These are phyloP conservation scores for Venturia canescens DNA, from an alignment of 1,140 invertebrate species.

Conservation along the genomic window DNA sequence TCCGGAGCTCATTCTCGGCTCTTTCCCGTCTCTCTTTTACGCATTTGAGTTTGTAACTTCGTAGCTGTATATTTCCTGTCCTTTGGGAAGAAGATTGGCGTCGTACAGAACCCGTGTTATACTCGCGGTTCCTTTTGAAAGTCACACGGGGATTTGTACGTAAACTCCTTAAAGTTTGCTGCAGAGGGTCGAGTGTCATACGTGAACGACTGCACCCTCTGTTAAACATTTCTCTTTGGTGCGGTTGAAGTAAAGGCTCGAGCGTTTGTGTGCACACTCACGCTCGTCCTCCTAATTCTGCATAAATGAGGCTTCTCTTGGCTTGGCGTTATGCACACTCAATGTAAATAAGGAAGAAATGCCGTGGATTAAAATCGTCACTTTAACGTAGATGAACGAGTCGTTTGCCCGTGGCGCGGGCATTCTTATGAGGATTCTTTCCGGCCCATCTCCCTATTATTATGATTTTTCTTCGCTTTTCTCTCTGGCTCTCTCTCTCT, in stretches of 20 bases:
- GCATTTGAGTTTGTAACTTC: too few species aligned
- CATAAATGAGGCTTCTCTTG: conserved; percentile 6
- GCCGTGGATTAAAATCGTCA: conserved; percentile 60
- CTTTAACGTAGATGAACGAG: conserved; percentile 53
- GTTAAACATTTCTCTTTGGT: conserved; percentile 12
- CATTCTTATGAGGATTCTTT: neutral
- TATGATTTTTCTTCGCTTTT: conserved; percentile 11
- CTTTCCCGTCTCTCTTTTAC: too few species aligned
- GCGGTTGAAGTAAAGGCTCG: conserved; percentile 5
- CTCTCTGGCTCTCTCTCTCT: conserved; percentile 25
- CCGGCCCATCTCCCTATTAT: neutral
- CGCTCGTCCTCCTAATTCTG: neutral
- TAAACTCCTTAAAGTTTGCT: neutral
- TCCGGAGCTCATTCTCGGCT: too few species aligned
- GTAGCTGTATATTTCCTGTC: too few species aligned
- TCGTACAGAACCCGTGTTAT: neutral
- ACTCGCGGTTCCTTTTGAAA: neutral
- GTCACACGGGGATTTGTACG: neutral
- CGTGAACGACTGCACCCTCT: neutral
- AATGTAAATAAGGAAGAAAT: conserved; percentile 61
- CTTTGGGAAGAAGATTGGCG: neutral
- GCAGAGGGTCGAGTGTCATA: neutral
- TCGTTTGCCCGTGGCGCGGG: conserved; percentile 1
- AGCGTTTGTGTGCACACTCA: neutral
- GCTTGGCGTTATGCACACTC: conserved; percentile 57